Evolutionary conservation across 2,797 vertebrate genomes (phyloP).

Genomic region (Enteromius paludinosus): DNA sequence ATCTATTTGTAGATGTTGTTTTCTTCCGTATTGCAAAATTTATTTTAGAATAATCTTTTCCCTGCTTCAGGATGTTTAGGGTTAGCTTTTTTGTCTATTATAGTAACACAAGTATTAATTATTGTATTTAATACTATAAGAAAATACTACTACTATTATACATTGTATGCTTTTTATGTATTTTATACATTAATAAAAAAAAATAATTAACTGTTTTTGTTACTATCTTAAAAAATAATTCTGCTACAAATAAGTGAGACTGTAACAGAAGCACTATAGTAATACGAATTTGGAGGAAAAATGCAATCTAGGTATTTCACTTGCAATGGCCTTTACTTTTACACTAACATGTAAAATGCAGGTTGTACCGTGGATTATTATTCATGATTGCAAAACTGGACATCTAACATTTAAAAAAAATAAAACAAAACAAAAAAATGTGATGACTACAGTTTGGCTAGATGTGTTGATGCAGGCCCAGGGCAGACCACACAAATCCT

Average conservation of each 20-base stretch:
- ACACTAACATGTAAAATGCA: neutral
- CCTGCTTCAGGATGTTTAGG: neutral
- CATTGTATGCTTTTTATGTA: neutral
- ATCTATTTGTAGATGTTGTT: neutral
- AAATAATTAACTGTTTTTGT: too few species aligned
- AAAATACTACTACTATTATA: neutral
- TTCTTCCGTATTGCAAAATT: neutral
- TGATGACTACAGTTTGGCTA: neutral
- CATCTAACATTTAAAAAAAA: neutral
- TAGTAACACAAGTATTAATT: too few species aligned
- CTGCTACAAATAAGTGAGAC: too few species aligned
- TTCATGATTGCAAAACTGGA: neutral
- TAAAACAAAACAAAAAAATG: too few species aligned
- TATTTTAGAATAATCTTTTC: neutral
- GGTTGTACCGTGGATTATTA: neutral
- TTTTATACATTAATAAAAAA: too few species aligned
- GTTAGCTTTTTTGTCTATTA: too few species aligned
- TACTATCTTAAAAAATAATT: too few species aligned
- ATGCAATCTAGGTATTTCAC: neutral
- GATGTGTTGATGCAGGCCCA: neutral
- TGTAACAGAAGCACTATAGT: too few species aligned
- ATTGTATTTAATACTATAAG: too few species aligned
- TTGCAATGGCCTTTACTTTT: neutral
- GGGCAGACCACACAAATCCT: constrained; percentile 7
- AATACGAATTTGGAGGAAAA: too few species aligned